A percentile compares a stretch with the other conserved stretches of the same genome.
phyloP scores from a whole-genome alignment of 2,113 vertebrate genomes.

The Gorsachius goisagi region DNA sequence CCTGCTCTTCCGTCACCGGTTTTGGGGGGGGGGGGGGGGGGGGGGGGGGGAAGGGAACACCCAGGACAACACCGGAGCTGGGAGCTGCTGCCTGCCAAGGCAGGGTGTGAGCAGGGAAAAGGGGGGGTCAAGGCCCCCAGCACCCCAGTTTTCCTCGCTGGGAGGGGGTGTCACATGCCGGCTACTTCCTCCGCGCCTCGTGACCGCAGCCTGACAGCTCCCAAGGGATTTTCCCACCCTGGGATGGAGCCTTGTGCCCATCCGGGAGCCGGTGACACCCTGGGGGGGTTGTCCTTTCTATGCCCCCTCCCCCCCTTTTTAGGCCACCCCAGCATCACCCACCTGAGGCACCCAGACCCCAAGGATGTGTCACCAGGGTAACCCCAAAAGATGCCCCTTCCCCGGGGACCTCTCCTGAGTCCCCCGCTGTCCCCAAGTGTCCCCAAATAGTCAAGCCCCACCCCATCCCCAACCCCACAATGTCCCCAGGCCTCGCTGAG shows the following conservation, averaged over 20 bases:
- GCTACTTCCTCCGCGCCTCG: background rate
- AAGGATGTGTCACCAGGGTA: background rate
- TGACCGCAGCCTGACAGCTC: background rate
- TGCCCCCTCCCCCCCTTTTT: background rate
- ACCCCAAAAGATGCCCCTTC: background rate
- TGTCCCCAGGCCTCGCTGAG: too few relatives aligned
- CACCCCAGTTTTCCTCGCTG: background rate
- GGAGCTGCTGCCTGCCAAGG: background rate
- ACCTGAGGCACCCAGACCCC: background rate
- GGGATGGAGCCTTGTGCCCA: background rate
- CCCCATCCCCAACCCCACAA: too few relatives aligned
- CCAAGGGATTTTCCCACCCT: background rate
- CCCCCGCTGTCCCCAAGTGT: background rate
- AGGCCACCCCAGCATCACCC: background rate
- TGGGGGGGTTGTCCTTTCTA: background rate
- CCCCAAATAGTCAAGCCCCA: too few relatives aligned
- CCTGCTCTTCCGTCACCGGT: too few relatives aligned
- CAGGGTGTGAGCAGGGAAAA: background rate
- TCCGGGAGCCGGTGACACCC: background rate
- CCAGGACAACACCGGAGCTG: background rate
- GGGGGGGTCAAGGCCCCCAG: fast-evolving
- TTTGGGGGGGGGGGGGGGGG: too few relatives aligned
- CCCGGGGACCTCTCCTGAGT: background rate
- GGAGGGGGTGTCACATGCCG: background rate
- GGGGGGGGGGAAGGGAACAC: too few relatives aligned